Conservation (phyloP, 2,797 vertebrate genomes). For the Jordanella pulchra region DNA sequence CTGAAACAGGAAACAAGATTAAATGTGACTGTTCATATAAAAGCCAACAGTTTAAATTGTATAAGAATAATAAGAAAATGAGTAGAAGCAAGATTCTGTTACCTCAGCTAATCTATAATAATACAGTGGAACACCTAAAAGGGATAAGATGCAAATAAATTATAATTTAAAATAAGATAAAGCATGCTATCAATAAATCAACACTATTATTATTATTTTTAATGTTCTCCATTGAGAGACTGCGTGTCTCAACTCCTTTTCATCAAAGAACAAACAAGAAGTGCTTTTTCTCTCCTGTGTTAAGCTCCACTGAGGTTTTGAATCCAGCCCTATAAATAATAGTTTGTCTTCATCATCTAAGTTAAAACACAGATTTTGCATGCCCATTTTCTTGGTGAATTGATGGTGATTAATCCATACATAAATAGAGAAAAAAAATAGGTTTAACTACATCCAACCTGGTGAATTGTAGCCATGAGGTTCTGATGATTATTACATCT, state of each 20-base stretch:
- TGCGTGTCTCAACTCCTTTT: constrained; percentile 20
- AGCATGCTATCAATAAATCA: background rate
- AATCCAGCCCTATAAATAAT: constrained; percentile 1
- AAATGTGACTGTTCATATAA: constrained; percentile 5
- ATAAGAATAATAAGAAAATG: constrained; percentile 8
- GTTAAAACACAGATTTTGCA: background rate
- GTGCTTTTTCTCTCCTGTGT: constrained; percentile 11
- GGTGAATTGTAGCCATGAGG: background rate
- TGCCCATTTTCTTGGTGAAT: background rate
- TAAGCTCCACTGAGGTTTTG: constrained; percentile 6
- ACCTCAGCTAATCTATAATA: constrained; percentile 43
- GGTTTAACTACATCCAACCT: background rate
- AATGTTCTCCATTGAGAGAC: constrained; percentile 22
- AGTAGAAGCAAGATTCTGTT: constrained; percentile 22
- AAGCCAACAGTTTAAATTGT: background rate
- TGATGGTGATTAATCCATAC: background rate
- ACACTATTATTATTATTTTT: background rate
- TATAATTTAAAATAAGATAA: constrained; percentile 4
- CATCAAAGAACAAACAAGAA: constrained; percentile 28
- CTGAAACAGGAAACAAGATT: constrained; percentile 52
- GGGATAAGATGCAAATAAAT: constrained; percentile 22
- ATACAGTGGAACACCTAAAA: constrained; percentile 31
- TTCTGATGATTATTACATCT: background rate
- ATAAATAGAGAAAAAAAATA: background rate
- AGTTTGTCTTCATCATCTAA: background rate